phyloP scores from a whole-genome alignment of 2,113 vertebrate genomes.

The Erinaceus europaeus region DNA sequence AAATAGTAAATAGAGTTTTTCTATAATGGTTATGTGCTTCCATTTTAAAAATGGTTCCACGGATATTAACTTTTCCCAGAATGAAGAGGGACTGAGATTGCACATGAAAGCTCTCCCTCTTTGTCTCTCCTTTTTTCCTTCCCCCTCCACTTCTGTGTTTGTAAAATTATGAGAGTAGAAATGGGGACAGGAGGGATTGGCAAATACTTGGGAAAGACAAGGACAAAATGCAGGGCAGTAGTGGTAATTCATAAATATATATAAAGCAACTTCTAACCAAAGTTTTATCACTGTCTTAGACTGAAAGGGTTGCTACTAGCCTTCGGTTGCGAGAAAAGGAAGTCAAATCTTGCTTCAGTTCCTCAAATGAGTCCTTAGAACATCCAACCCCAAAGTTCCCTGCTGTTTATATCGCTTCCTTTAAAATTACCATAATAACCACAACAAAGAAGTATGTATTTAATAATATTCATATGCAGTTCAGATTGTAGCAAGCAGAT shows the following conservation, averaged over 20 bases:
- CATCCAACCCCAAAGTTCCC: background rate
- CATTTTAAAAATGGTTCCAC: too few relatives aligned
- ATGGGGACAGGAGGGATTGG: too few relatives aligned
- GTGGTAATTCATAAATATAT: constrained; percentile 27
- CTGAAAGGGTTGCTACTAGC: constrained; percentile 46
- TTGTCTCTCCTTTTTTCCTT: background rate
- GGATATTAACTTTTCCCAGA: too few relatives aligned
- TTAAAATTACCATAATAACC: constrained; percentile 20
- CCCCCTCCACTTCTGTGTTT: background rate
- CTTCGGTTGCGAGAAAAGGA: too few relatives aligned
- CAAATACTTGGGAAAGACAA: constrained; percentile 3
- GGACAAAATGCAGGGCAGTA: constrained; percentile 16
- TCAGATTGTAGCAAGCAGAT: constrained; percentile 5
- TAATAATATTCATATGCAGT: constrained; percentile 20
- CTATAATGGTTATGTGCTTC: too few relatives aligned
- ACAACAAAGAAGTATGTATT: constrained; percentile 9
- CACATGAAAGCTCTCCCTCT: too few relatives aligned
- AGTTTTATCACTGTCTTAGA: constrained; percentile 39
- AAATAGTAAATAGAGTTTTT: too few relatives aligned
- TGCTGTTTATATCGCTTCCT: constrained; percentile 15
- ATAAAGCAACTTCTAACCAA: constrained; percentile 55
- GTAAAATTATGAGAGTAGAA: background rate
- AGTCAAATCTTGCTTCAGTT: too few relatives aligned
- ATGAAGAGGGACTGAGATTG: too few relatives aligned
- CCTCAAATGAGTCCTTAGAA: constrained; percentile 41